These are phyloP conservation scores for Dromas ardeola DNA, from an alignment of 2,113 vertebrate genomes.

Conservation along the genomic window DNA sequence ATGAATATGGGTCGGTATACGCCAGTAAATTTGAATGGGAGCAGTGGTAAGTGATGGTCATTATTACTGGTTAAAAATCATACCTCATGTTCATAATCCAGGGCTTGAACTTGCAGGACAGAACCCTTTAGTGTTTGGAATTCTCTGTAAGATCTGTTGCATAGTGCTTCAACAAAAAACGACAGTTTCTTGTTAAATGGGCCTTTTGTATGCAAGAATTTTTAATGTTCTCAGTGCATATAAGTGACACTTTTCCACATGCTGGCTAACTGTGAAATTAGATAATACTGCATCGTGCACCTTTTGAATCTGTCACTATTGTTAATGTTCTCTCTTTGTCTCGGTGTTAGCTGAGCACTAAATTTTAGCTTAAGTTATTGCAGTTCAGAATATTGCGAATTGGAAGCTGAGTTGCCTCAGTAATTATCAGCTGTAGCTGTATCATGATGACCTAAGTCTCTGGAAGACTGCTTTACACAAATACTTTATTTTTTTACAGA, in stretches of 20 bases:
- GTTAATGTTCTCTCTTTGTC: not conserved
- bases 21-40: not conserved
- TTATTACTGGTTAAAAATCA: not conserved
- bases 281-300: not conserved
- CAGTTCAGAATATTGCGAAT: not conserved
- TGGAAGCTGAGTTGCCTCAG: not conserved
- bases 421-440: not conserved
- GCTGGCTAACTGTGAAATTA: not conserved
- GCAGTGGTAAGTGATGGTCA: not conserved
- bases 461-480: not conserved
- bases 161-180: not conserved
- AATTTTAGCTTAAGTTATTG: not conserved
- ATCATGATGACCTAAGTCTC: not conserved
- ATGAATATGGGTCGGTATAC: not conserved
- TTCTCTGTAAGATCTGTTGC: not conserved
- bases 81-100: not conserved
- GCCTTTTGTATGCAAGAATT: not conserved
- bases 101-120: not conserved
- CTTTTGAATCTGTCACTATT: not conserved
- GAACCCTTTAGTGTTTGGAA: accelerated
- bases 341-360: not conserved
- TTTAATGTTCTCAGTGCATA: not conserved
- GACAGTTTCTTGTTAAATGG: not conserved
- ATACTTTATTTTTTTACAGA: not conserved
- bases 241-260: not conserved